These are phyloP conservation scores for Synergus japonicus DNA, from an alignment of 2,888 invertebrate species.

Conservation along the genomic window DNA sequence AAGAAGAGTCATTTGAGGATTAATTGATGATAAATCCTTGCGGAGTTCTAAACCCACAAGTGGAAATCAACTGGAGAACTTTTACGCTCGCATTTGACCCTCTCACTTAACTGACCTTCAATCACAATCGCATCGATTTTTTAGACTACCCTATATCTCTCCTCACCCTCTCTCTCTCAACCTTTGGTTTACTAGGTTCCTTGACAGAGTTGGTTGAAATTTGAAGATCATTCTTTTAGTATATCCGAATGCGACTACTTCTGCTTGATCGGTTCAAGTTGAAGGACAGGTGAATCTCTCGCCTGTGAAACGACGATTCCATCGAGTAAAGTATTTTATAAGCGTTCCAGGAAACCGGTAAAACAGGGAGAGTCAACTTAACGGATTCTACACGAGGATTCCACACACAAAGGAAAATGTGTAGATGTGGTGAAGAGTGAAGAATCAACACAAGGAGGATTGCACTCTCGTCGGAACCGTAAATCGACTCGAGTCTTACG, in stretches of 20 bases:
- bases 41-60: too few relatives aligned
- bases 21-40: too few relatives aligned
- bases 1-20: too few relatives aligned
- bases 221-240: neutral
- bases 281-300: conserved; percentile 30
- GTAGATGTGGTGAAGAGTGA: conserved; percentile 11
- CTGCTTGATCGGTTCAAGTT: conserved; percentile 5
- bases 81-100: too few relatives aligned
- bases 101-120: too few relatives aligned
- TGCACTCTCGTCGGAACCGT: conserved; percentile 20
- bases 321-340: conserved; percentile 26
- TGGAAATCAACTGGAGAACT: too few relatives aligned
- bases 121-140: too few relatives aligned
- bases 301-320: conserved; percentile 5
- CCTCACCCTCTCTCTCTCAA: too few relatives aligned
- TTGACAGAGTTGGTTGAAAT: too few relatives aligned
- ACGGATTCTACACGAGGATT: conserved; percentile 4
- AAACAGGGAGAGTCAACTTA: conserved; percentile 26
- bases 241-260: conserved; percentile 8
- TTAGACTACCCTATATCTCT: too few relatives aligned
- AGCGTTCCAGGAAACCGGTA: conserved; percentile 33
- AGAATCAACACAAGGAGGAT: conserved; percentile 19
- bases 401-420: neutral
- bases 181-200: too few relatives aligned
- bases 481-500: conserved; percentile 28